Evolutionary conservation across 2,888 invertebrate genomes (phyloP), one percentile per base, ranked within the genome.

Genomic region (Aelia acuminata): DNA sequence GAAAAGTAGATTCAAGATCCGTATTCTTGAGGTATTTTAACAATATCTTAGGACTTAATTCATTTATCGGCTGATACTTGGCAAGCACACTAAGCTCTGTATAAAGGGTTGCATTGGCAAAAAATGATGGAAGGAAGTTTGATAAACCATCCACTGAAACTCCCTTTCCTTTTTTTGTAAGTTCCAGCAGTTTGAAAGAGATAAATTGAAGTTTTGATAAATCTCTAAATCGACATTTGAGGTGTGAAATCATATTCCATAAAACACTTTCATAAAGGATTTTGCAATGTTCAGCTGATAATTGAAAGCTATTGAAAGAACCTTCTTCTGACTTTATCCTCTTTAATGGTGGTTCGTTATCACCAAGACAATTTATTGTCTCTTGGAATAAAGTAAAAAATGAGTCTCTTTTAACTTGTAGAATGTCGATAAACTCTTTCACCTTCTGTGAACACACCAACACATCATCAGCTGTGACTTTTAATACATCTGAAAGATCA

Each of bases 151-250:
- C 26, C 57, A 57, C 57, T 57, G 26, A 57, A 13, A 26, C 26
- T 8, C 13, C 26, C 26, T 26, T 57, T 26, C 57, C 26, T 57
- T 26, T 26, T 57, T 26, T 57, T 26, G 13, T 13, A 13, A 26
- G 57, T 57, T 57, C 13, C 1, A 57, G 13, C 11, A 26, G n/a
- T 26, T 4, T 57, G 13, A 57, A 57, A 57, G 57, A 57, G 3
- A 57, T 57, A 26, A 26, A 57, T 57, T 57, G 57, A 57, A 57
- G 57, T 57, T 57, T 57, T 11, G 57, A 26, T 15, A 57, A 26
- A 57, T 57, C 57, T 57, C 57, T 57, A 57, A 57, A 57, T 57
- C 57, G n/a, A 26, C 57, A 57, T 11, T 57, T 57, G 13, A 57
- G n/a, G 57, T 57, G 57, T 26, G 26, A 57, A 57, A 57, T 57